These are phyloP conservation scores for Amniataba percoides DNA, from an alignment of 2,797 vertebrate species.

Conservation along the genomic window DNA sequence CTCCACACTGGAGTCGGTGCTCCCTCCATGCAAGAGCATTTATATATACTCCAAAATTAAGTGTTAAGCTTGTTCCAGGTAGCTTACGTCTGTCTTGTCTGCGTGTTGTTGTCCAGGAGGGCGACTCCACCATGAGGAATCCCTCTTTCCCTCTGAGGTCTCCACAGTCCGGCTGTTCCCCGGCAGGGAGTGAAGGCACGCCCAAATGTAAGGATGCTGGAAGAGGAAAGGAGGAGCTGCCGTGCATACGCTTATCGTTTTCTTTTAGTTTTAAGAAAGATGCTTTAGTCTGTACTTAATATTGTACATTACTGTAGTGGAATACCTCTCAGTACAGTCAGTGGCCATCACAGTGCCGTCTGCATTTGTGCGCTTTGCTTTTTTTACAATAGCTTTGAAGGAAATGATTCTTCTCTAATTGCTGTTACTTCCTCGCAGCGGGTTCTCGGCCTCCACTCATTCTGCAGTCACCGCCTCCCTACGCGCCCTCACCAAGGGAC, in stretches of 20 bases:
- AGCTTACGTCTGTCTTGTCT: constrained; percentile 43
- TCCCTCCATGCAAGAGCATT: background rate
- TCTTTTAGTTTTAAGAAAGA: constrained; percentile 18
- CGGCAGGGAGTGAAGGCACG: constrained; percentile 94
- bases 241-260: background rate
- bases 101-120: constrained; percentile 85
- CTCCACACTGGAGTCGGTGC: too few species aligned
- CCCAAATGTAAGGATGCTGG: constrained; percentile 89
- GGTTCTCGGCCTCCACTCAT: constrained; percentile 94
- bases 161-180: constrained; percentile 94
- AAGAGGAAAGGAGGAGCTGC: background rate
- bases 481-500: constrained; percentile 93
- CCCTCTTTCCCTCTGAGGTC: constrained; percentile 92
- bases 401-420: constrained; percentile 17
- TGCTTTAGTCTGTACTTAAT: background rate
- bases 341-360: background rate
- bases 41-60: background rate
- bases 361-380: constrained; percentile 8
- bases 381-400: constrained; percentile 11
- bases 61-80: constrained; percentile 15
- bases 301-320: background rate
- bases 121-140: constrained; percentile 92
- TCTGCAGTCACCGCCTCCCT: constrained; percentile 93
- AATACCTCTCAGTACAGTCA: background rate
- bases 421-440: constrained; percentile 69